Base-by-base conservation (phyloP, 2,797 vertebrate genomes). In the Lacerta bilineata region DNA sequence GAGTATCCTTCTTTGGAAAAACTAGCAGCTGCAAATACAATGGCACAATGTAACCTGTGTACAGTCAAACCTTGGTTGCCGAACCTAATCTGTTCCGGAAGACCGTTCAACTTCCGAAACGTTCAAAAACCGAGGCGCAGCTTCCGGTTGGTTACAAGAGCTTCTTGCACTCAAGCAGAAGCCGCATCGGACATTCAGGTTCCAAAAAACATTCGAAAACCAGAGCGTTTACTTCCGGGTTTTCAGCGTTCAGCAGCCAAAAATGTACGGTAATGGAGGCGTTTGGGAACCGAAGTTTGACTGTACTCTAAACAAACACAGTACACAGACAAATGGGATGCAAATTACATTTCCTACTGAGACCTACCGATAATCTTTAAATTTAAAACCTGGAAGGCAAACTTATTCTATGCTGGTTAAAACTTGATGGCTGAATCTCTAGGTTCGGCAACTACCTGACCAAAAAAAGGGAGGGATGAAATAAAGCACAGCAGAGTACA, bases 401-500 rank as follows among this genome's bases (percentile, higher is more conserved):
- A 89, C 41, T 25, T 41, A 66, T 33, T 64, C 41, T 36, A 80
- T 75, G 18, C 41, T 50, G 41, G 10, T 50, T 85, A 66, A 89
- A 79, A 71, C 46, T 20, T 25, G 18, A n/a, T 79, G 71, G 83
- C 61, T 84, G 46, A 84, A 80, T 74, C 41, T 80, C 50, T 10
- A 80, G 29, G 50, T 71, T 84, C 72, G 87, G 69, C 69, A 89
- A 50, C 36, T 81, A 80, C 29, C 77, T 81, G 78, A 88, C 75
- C 66, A 27, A 8, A 69, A 78, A 79, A 78, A 74, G 39, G 59
- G 13, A 25, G 81, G 20, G 50, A 55, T 55, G 50, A 55, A 55
- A 13, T 50, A 55, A 85, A 50, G 39, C 7, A 20, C 7, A 77
- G 33, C 46, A 6, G 64, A 82, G 43, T 18, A 76, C 33, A 6